These are phyloP conservation scores for Ia io DNA, from an alignment of 2,113 vertebrate genomes.

Conservation along the genomic window DNA sequence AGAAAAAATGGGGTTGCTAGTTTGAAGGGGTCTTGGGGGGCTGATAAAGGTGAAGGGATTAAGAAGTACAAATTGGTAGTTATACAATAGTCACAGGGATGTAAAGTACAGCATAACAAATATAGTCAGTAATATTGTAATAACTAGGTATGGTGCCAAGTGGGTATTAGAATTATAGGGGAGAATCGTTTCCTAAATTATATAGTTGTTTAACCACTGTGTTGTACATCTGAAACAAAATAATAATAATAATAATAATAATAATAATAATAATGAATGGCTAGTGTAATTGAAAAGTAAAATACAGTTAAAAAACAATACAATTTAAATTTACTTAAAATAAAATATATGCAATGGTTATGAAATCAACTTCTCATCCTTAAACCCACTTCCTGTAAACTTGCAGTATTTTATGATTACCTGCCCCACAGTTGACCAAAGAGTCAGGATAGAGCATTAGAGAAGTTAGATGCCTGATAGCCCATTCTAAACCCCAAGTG, in stretches of 20 bases:
- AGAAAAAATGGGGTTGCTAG: neutral
- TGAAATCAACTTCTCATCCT: constrained; percentile 27
- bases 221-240: neutral
- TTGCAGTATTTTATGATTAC: neutral
- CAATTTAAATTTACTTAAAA: constrained; percentile 23
- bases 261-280: neutral
- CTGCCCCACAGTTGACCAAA: neutral
- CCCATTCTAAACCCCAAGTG: neutral
- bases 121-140: neutral
- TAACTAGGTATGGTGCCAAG: neutral
- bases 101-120: neutral
- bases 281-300: neutral
- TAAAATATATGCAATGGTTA: neutral
- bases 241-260: neutral
- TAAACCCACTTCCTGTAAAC: constrained; percentile 25
- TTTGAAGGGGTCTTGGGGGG: neutral
- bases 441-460: neutral
- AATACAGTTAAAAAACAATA: neutral
- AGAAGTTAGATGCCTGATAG: constrained; percentile 6
- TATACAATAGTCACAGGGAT: neutral
- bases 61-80: neutral
- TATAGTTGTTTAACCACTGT: neutral
- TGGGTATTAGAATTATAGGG: neutral
- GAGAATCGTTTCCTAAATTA: neutral
- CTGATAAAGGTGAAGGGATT: neutral